Percentiles rank a stretch among this genome's conserved stretches.
Evolutionary conservation across 2,888 invertebrate genomes (phyloP).

Genomic region (Coronaproctus castanopsis): DNA sequence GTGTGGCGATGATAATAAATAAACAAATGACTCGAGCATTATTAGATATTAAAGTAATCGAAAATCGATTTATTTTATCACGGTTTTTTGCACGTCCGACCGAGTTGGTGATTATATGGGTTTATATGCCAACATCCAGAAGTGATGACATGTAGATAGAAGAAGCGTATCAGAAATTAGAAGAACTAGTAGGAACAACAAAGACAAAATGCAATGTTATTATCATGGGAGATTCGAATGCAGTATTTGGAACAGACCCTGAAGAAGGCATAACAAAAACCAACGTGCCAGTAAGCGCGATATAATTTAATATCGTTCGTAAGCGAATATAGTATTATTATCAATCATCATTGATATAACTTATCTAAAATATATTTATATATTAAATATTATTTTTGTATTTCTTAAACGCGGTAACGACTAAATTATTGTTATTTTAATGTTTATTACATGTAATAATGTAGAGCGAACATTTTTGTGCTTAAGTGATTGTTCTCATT

Average conservation of each 20-base stretch:
- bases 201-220: constrained; percentile 2
- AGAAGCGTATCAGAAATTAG: background rate
- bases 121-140: background rate
- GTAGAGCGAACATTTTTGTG: too few relatives aligned
- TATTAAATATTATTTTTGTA: too few relatives aligned
- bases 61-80: background rate
- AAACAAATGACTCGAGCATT: background rate
- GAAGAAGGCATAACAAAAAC: constrained; percentile 3
- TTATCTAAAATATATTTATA: too few relatives aligned
- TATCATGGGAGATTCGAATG: constrained; percentile 9
- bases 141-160: background rate
- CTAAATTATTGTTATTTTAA: too few relatives aligned
- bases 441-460: too few relatives aligned
- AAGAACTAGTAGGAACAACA: constrained; percentile 3
- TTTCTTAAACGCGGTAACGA: too few relatives aligned
- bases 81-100: background rate
- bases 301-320: too few relatives aligned
- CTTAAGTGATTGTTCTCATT: too few relatives aligned
- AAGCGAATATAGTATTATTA: too few relatives aligned
- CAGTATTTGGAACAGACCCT: constrained; percentile 7
- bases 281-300: too few relatives aligned
- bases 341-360: too few relatives aligned
- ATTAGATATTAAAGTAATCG: background rate
- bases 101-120: too few relatives aligned
- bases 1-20: background rate